Evolutionary conservation across 2,113 vertebrate genomes (phyloP), one percentile per base, ranked within the genome.

Genomic region (Alexandromys fortis): DNA sequence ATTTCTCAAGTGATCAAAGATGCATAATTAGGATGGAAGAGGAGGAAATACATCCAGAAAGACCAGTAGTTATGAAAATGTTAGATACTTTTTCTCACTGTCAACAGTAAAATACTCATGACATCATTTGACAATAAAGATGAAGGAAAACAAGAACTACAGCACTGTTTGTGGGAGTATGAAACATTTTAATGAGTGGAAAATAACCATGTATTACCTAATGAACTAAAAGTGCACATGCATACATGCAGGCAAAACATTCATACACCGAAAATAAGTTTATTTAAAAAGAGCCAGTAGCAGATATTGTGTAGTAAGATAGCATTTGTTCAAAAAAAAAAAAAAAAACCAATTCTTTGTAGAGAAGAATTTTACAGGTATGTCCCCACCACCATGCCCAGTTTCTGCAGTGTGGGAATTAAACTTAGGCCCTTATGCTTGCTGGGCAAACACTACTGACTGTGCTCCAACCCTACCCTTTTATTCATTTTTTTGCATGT

Each of bases 21-120:
- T 24, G 26, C 33, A 96, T 30, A 92, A 79, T 65, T 78, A 94
- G 77, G 73, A 75, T 58, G 79, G 70, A 82, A 95, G 89, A 78
- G 33, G 28, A 47, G 28, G 28, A 30, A 89, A 72, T 38, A 83
- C 42, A 55, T 28, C 96, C 0, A 82, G 58, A 73, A 94, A 92
- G 5, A 86, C 5, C 30, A 47, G 33, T 30, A 86, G 61, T 67
- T 24, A 86, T 38, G 72, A 87, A 97, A 94, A 97, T 68, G 2
- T 42, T 85, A 79, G 63, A 52, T 76, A 87, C 19, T 87, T 14
- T 89, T 95, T 94, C 92, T 91, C 38, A 67, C 9, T 63, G 55
- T 22, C 89, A 95, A 95, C 88, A 97, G 45, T 17, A 61, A 94
- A 89, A 83, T 26, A 72, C 26, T 24, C 47, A 97, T 49, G 14